These are phyloP conservation scores for Apteryx owenii DNA, from an alignment of 2,113 vertebrate species.

Conservation along the genomic window DNA sequence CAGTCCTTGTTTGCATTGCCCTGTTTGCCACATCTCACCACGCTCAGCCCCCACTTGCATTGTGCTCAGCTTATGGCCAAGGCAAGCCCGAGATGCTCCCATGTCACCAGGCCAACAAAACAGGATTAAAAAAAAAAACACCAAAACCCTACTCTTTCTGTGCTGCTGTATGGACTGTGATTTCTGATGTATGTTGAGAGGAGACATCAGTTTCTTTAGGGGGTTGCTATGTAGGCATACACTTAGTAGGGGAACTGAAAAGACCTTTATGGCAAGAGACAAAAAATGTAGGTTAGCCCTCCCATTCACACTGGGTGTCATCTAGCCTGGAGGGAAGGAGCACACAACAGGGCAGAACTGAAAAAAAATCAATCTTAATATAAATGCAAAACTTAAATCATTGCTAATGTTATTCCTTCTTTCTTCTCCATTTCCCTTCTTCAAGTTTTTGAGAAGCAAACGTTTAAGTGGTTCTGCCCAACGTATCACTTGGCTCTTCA, in stretches of 20 bases:
- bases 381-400: not conserved
- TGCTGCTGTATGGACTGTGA: not conserved
- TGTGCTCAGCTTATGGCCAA: fast-evolving
- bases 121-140: not conserved
- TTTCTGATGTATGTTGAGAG: not conserved
- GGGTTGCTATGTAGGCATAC: not conserved
- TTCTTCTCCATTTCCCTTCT: not conserved
- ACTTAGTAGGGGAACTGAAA: not conserved
- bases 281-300: not conserved
- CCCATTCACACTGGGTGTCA: not conserved
- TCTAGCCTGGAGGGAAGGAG: not conserved
- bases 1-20: not conserved
- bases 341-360: not conserved
- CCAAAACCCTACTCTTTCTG: not conserved
- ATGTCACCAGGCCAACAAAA: not conserved
- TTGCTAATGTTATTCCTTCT: not conserved
- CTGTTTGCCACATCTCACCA: fast-evolving
- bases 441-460: not conserved
- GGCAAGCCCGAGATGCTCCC: not conserved
- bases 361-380: not conserved
- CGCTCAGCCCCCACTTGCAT: not conserved
- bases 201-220: not conserved
- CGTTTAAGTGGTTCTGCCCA: not conserved
- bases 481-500: not conserved
- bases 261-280: not conserved